Conservation (phyloP, 2,113 vertebrate species). For the Mesoclemmys tuberculata region DNA sequence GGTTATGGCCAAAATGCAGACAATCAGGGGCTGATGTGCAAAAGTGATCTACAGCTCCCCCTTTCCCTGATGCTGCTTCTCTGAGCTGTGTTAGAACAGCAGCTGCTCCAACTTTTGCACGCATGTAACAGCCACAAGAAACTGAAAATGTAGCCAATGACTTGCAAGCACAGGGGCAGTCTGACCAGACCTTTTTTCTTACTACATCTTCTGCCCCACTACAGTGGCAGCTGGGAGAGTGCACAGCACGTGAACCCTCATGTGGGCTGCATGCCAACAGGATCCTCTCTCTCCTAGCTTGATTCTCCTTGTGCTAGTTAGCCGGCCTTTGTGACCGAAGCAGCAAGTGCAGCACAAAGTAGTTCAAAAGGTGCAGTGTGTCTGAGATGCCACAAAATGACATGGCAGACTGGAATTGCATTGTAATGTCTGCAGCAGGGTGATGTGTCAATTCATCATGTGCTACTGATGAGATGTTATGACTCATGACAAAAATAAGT, state of each 20-base stretch:
- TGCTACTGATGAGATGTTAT: not conserved
- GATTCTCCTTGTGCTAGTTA: not conserved
- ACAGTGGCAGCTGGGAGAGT: fast-evolving
- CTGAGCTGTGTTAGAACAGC: not conserved
- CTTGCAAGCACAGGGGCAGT: not conserved
- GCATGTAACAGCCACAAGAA: not conserved
- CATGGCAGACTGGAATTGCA: not conserved
- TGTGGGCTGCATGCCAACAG: not conserved
- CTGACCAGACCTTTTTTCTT: not conserved
- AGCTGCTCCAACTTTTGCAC: not conserved
- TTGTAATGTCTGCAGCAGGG: not conserved
- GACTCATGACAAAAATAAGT: not conserved
- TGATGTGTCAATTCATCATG: not conserved
- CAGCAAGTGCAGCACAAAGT: not conserved
- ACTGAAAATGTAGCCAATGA: not conserved
- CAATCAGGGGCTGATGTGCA: not conserved
- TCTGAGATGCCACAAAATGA: not conserved
- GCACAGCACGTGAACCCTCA: not conserved
- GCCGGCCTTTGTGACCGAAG: not conserved
- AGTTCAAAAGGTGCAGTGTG: no score
- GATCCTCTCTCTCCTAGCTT: fast-evolving
- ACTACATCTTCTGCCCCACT: not conserved
- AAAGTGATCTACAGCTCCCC: not conserved
- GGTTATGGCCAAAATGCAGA: not conserved
- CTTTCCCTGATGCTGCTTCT: not conserved